Evolutionary conservation across 2,113 vertebrate genomes (phyloP).

Genomic region (Nesogale talazaci): DNA sequence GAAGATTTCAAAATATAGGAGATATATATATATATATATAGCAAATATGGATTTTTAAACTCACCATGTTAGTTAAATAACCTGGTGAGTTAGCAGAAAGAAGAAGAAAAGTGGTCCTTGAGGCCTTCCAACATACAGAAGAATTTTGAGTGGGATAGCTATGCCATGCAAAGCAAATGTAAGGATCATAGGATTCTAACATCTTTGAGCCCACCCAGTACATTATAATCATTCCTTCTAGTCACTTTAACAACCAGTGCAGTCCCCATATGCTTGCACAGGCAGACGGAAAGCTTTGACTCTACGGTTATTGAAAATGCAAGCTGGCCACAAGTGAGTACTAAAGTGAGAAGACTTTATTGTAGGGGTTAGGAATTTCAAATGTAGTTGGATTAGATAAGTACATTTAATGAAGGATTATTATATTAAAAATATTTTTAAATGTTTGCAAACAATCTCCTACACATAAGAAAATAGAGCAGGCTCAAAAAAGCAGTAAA

Average conservation of each 20-base stretch:
- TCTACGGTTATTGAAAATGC: neutral
- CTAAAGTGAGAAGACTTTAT: neutral
- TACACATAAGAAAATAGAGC: neutral
- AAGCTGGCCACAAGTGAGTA: neutral
- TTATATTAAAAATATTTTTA: neutral
- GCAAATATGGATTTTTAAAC: neutral
- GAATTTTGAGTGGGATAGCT: neutral
- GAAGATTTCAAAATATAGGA: neutral
- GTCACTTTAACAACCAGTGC: neutral
- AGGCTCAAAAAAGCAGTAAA: neutral
- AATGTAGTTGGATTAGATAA: neutral
- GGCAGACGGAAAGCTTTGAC: neutral
- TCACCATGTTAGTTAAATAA: neutral
- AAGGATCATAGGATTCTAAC: neutral
- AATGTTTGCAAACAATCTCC: neutral
- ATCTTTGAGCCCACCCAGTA: too few relatives aligned
- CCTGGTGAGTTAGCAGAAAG: neutral
- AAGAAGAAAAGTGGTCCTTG: neutral
- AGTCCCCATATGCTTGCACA: neutral
- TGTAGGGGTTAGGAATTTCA: neutral
- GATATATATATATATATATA: neutral
- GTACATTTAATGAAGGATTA: neutral
- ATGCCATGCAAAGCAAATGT: neutral
- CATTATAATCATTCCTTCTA: accelerated
- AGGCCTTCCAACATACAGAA: neutral